These are phyloP conservation scores for Corvus moneduloides DNA, from an alignment of 2,113 vertebrate genomes.

Conservation along the genomic window DNA sequence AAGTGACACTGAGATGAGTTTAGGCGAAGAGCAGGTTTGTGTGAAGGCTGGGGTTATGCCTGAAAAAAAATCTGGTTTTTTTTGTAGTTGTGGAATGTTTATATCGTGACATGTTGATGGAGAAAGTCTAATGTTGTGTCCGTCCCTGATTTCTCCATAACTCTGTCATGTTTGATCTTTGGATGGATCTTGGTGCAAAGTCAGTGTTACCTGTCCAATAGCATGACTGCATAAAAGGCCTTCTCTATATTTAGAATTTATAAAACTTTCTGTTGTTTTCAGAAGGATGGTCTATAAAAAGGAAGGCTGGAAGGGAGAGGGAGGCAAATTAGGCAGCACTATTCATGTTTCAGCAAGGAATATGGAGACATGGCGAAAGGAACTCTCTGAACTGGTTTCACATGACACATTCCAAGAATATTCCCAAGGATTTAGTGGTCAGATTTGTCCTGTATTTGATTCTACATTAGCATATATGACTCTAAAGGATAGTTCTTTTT, in stretches of 20 bases:
- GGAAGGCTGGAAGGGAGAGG: background rate
- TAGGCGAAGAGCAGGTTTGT: background rate
- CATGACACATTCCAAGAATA: background rate
- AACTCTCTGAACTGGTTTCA: background rate
- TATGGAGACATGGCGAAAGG: background rate
- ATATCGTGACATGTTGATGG: background rate
- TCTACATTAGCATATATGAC: background rate
- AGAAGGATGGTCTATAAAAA: background rate
- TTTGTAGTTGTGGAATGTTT: background rate
- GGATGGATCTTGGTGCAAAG: background rate
- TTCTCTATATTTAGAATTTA: background rate
- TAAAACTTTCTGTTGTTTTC: background rate
- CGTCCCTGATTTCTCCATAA: background rate
- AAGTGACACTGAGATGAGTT: background rate
- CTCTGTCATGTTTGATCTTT: background rate
- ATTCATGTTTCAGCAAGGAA: background rate
- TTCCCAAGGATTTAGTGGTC: background rate
- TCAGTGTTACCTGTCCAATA: background rate
- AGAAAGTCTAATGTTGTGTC: background rate
- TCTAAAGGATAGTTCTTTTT: background rate
- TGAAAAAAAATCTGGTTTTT: background rate
- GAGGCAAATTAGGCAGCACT: background rate
- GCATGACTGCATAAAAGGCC: background rate
- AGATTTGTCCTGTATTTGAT: background rate
- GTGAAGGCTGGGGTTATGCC: background rate